Evolutionary conservation across 2,888 invertebrate genomes (phyloP), one percentile per base, ranked within the genome.

Genomic region (Ypsolopha scabrella): DNA sequence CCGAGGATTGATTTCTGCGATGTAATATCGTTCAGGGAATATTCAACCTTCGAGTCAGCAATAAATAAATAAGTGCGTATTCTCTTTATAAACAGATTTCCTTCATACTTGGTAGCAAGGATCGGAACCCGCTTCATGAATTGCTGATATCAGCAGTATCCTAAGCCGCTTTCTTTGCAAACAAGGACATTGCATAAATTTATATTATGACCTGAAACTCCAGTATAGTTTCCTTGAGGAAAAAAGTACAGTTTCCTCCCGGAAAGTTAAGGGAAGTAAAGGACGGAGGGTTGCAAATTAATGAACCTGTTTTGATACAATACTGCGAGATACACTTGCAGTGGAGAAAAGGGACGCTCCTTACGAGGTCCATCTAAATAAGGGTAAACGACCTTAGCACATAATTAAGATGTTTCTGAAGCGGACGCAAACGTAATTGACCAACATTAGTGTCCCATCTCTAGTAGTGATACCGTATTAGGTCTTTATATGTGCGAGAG

Each of bases 141-240:
- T 75, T 75, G 77, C 75, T 77, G 75, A 79, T 76, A 70, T 67
- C 68, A 67, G 66, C 69, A 65, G 65, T 66, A 68, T 66, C 69
- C 61, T 64, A 72, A 66, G 64, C 60, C 63, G 60, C 63, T 68
- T 65, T 62, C 67, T 68, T 72, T 70, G 67, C 64, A 71, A 75
- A 75, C 70, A 71, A 70, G 64, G 62, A 61, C 62, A 67, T 71
- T 70, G 71, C 68, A 74, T 75, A 72, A 67, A 71, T 72, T 69
- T 69, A 64, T 69, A 68, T 62, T 60, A 59, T 55, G 57, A 61
- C 59, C 60, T 55, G 52, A 62, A 65, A 60, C 58, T 61, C 54
- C 54, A 56, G 58, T 54, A 51, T 57, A 61, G 64, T 63, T 62
- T 62, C 58, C 61, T 64, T 57, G 55, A 63, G 60, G 61, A 64